Percentiles rank a stretch among this genome's conserved stretches.
Conservation (phyloP, 2,113 vertebrate genomes). For the Percopsis transmontana region DNA sequence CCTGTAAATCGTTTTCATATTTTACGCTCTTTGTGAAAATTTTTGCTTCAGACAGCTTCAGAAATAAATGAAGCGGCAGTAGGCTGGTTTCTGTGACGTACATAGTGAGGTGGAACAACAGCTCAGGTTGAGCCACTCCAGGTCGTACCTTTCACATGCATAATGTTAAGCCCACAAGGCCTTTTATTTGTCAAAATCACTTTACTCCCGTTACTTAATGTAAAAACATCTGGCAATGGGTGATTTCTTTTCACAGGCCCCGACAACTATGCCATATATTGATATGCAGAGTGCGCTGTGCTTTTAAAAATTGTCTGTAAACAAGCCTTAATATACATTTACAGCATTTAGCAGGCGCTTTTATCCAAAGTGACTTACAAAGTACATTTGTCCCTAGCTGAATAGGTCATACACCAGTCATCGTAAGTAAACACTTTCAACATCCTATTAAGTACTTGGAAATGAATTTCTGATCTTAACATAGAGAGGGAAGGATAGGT, state of each 20-base stretch:
- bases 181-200: conserved; percentile 18
- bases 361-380: no score
- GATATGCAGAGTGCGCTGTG: conserved; percentile 23
- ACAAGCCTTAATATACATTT: conserved; percentile 13
- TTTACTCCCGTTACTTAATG: conserved; percentile 7
- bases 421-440: no score
- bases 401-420: no score
- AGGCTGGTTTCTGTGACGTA: neutral
- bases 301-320: conserved; percentile 27
- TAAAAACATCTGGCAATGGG: conserved; percentile 9
- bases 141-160: conserved; percentile 9
- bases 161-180: conserved; percentile 10
- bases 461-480: no score
- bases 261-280: conserved; percentile 25
- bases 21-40: no score
- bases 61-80: no score
- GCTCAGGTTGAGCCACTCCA: conserved; percentile 7
- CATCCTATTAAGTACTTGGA: no score
- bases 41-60: no score
- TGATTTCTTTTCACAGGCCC: neutral
- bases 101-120: neutral
- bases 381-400: no score
- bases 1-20: no score
- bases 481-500: no score
- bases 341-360: no score